These are phyloP conservation scores for Synodontis membranacea DNA, from an alignment of 2,113 vertebrate genomes.

Conservation along the genomic window DNA sequence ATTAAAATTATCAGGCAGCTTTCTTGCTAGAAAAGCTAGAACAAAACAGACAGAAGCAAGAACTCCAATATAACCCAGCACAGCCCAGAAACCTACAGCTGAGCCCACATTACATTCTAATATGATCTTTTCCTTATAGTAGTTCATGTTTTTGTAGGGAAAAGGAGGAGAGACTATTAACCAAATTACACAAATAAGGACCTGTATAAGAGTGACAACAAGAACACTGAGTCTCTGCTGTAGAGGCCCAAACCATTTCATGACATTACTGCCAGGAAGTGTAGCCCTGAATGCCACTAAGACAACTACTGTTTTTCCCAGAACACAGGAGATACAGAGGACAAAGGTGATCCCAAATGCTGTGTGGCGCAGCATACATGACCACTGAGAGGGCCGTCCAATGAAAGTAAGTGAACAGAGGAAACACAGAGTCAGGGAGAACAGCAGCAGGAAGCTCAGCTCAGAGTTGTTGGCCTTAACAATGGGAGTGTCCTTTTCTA, in stretches of 20 bases:
- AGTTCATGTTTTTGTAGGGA: not conserved
- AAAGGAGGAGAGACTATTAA: not conserved
- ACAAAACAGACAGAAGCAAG: slow-evolving; percentile 70
- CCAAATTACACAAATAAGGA: not conserved
- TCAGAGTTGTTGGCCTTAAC: slow-evolving; percentile 73
- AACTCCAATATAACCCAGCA: slow-evolving; percentile 69
- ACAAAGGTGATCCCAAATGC: not conserved
- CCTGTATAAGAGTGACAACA: not conserved
- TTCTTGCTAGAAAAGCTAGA: slow-evolving; percentile 71
- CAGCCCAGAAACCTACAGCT: not conserved
- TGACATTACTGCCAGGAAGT: not conserved
- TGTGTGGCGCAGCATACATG: slow-evolving; percentile 66
- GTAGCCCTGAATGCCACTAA: not conserved
- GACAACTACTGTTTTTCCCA: not conserved
- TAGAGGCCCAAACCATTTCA: slow-evolving; percentile 6
- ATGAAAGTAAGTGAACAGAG: slow-evolving; percentile 72
- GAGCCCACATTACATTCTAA: not conserved
- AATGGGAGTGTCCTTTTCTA: slow-evolving; percentile 52
- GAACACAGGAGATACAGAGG: not conserved
- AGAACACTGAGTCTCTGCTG: not conserved
- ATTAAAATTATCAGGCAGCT: slow-evolving; percentile 75
- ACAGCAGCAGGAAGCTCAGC: slow-evolving; percentile 45
- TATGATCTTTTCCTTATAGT: not conserved
- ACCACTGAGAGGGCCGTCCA: slow-evolving; percentile 66
- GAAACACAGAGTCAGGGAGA: slow-evolving; percentile 69